A percentile compares a stretch with the other conserved stretches of the same genome.
phyloP scores from a whole-genome alignment of 2,888 invertebrate species.

The Caenorhabditis sp. region DNA sequence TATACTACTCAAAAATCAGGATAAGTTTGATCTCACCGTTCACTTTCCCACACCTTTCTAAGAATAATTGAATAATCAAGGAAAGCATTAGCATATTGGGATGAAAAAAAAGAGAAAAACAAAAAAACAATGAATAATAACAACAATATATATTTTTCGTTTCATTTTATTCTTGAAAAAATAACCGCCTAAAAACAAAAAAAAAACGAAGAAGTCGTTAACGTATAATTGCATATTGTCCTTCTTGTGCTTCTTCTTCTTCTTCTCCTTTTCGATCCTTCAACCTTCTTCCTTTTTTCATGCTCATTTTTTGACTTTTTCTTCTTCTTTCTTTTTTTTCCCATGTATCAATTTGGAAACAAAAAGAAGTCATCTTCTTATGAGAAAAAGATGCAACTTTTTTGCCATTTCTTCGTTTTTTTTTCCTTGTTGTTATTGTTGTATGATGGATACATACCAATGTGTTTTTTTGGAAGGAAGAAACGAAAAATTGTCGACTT shows the following conservation, averaged over 20 bases:
- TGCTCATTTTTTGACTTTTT: slow-evolving; percentile 21
- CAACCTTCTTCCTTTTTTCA: neutral
- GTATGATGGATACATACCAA: slow-evolving; percentile 17
- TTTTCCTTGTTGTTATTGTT: slow-evolving; percentile 1
- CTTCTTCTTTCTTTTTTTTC: neutral
- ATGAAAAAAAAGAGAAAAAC: neutral
- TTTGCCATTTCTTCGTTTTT: slow-evolving; percentile 13
- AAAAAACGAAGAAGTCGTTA: slow-evolving; percentile 28
- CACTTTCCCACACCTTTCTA: no score
- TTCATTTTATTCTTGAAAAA: neutral
- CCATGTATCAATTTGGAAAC: neutral
- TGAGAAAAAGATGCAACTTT: slow-evolving; percentile 11
- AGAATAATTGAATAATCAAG: neutral
- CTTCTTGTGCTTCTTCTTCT: neutral
- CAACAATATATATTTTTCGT: neutral
- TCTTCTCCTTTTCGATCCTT: neutral
- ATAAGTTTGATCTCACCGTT: no score
- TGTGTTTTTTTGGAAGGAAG: neutral
- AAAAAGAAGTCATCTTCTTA: neutral
- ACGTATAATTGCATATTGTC: slow-evolving; percentile 40
- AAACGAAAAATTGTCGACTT: neutral
- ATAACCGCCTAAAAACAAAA: slow-evolving; percentile 3
- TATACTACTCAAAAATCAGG: no score
- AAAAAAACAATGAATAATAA: neutral
- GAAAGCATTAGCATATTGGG: neutral